These are phyloP conservation scores for Napeogenes inachia DNA, from an alignment of 2,888 invertebrate genomes.

Conservation along the genomic window DNA sequence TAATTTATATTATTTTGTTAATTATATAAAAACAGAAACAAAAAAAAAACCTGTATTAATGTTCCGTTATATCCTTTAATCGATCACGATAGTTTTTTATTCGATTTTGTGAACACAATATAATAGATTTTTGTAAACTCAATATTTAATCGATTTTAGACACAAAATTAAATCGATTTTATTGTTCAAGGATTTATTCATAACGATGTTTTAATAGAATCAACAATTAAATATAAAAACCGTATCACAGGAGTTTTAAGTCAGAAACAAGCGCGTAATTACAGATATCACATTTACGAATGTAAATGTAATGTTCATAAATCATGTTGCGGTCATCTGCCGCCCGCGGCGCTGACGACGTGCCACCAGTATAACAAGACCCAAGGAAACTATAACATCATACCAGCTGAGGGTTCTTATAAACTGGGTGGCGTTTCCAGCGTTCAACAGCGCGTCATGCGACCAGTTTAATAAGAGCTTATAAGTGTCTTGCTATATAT, in stretches of 20 bases:
- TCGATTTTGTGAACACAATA: too few relatives aligned
- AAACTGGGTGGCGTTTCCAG: slow-evolving; percentile 32
- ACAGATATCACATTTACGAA: slow-evolving; percentile 71
- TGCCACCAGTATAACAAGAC: slow-evolving; percentile 37
- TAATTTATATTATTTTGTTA: slow-evolving; percentile 29
- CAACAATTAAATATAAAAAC: slow-evolving; percentile 9
- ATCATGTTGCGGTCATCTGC: slow-evolving; percentile 74
- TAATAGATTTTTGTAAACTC: slow-evolving; percentile 38
- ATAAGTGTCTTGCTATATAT: not conserved
- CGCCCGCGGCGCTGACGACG: slow-evolving; percentile 68
- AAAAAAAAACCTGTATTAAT: slow-evolving; percentile 52
- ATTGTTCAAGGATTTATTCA: slow-evolving; percentile 32
- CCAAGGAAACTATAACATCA: slow-evolving; percentile 14
- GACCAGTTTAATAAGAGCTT: slow-evolving; percentile 8
- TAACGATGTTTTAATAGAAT: slow-evolving; percentile 5
- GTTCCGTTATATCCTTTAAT: slow-evolving; percentile 64
- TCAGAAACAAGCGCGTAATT: slow-evolving; percentile 65
- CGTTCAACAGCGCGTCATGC: slow-evolving; percentile 4
- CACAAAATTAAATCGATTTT: too few relatives aligned
- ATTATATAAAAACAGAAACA: slow-evolving; percentile 11
- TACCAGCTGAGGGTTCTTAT: slow-evolving; percentile 26
- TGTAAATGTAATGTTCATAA: slow-evolving; percentile 69
- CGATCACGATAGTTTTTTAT: slow-evolving; percentile 37
- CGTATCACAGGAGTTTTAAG: slow-evolving; percentile 53
- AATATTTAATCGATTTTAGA: slow-evolving; percentile 50